Conservation (phyloP, 1,140 invertebrate genomes). For the Drosophila carrolli region DNA sequence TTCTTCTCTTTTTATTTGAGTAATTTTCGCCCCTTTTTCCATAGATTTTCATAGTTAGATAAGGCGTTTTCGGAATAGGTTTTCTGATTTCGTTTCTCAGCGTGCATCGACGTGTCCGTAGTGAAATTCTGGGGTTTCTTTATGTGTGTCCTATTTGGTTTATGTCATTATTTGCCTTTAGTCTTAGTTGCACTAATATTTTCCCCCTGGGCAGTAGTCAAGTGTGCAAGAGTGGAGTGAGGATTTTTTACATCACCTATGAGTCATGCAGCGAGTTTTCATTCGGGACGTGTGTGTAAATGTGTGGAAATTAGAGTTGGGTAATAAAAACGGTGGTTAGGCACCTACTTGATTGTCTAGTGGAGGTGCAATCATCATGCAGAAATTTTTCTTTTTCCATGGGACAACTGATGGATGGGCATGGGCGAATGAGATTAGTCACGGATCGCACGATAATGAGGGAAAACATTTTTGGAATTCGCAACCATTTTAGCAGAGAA, state of each 20-base stretch:
- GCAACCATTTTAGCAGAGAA: too few relatives aligned
- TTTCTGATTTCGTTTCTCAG: slow-evolving; percentile 44
- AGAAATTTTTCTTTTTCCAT: slow-evolving; percentile 1
- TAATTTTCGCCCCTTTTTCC: slow-evolving; percentile 75
- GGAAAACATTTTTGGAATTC: slow-evolving; percentile 2
- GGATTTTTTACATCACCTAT: slow-evolving; percentile 34
- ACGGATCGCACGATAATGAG: background rate
- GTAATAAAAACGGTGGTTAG: slow-evolving; percentile 44
- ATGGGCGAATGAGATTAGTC: slow-evolving; percentile 13
- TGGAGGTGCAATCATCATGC: slow-evolving; percentile 22
- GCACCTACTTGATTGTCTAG: slow-evolving; percentile 45
- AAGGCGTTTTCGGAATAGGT: slow-evolving; percentile 41
- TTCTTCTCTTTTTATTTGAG: slow-evolving; percentile 61
- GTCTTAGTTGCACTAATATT: slow-evolving; percentile 80
- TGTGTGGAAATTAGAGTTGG: slow-evolving; percentile 64
- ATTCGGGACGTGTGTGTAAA: slow-evolving; percentile 38
- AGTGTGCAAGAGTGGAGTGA: slow-evolving; percentile 23
- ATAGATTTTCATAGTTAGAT: slow-evolving; percentile 70
- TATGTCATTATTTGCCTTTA: slow-evolving; percentile 75
- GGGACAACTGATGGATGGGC: slow-evolving; percentile 28
- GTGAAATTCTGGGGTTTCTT: slow-evolving; percentile 8
- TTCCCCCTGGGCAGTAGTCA: slow-evolving; percentile 71
- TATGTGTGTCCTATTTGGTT: slow-evolving; percentile 54
- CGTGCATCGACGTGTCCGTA: slow-evolving; percentile 54
- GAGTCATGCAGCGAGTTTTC: slow-evolving; percentile 63